These are phyloP conservation scores for Anhinga rufa DNA, from an alignment of 2,113 vertebrate genomes.

Conservation along the genomic window DNA sequence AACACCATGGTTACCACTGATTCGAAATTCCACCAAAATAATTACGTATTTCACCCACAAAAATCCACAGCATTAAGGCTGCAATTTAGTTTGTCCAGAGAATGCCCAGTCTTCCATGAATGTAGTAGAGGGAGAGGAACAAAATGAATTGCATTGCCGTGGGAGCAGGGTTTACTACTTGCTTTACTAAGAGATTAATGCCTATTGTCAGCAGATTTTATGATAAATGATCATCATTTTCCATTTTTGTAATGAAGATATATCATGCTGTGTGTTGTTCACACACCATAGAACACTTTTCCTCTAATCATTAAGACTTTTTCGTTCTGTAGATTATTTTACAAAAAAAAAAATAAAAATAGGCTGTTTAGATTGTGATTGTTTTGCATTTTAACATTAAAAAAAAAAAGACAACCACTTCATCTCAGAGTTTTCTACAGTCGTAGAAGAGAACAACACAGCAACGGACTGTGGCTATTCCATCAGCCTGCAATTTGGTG, in stretches of 20 bases:
- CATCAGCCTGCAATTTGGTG: background rate
- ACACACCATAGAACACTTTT: background rate
- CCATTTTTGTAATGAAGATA: slow-evolving; percentile 31
- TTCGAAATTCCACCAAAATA: background rate
- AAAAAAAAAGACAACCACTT: background rate
- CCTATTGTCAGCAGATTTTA: background rate
- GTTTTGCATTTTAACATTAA: background rate
- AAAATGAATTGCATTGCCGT: background rate
- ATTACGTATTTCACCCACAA: background rate
- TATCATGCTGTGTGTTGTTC: background rate
- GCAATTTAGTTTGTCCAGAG: background rate
- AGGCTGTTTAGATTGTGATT: background rate
- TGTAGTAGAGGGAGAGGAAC: background rate
- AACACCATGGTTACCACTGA: background rate
- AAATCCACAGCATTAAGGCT: background rate
- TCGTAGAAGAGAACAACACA: background rate
- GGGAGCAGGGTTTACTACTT: background rate
- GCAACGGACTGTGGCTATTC: background rate
- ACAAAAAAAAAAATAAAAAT: background rate
- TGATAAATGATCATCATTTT: background rate
- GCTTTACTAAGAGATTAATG: slow-evolving; percentile 33
- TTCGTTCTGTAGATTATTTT: background rate
- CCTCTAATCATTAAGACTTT: background rate
- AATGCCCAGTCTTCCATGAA: background rate
- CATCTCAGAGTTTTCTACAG: background rate